phyloP scores from a whole-genome alignment of 2,888 invertebrate genomes.

The Lycophotia porphyrea region DNA sequence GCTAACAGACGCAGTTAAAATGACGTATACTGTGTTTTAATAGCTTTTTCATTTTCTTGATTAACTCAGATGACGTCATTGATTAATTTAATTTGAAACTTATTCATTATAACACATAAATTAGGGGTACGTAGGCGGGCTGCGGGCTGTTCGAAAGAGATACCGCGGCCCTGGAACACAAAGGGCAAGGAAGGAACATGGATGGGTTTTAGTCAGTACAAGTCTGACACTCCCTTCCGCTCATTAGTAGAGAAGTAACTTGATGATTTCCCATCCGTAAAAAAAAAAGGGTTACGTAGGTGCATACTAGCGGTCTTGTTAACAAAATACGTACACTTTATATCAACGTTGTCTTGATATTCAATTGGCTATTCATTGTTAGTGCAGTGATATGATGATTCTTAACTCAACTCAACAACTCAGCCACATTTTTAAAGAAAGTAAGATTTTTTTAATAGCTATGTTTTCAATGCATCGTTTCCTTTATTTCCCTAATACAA shows the following conservation, averaged over 20 bases:
- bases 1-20: conserved; percentile 15
- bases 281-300: background rate
- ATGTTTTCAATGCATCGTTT: background rate
- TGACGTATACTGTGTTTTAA: conserved; percentile 39
- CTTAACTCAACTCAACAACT: background rate
- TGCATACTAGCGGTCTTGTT: background rate
- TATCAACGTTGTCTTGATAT: background rate
- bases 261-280: too few relatives aligned
- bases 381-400: background rate
- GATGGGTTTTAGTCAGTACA: too few relatives aligned
- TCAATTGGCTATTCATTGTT: background rate
- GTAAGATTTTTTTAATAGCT: background rate
- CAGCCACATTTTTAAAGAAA: background rate
- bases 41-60: conserved; percentile 28
- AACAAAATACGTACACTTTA: background rate
- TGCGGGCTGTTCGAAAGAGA: too few relatives aligned
- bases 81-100: background rate
- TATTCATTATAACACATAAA: background rate
- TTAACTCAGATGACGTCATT: conserved; percentile 38
- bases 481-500: background rate
- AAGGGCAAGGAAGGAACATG: too few relatives aligned
- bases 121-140: too few relatives aligned
- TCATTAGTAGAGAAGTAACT: too few relatives aligned
- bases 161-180: too few relatives aligned
- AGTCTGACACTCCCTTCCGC: too few relatives aligned